These are phyloP conservation scores for Mastomys natalensis DNA, from an alignment of 2,113 vertebrate genomes.

Conservation along the genomic window DNA sequence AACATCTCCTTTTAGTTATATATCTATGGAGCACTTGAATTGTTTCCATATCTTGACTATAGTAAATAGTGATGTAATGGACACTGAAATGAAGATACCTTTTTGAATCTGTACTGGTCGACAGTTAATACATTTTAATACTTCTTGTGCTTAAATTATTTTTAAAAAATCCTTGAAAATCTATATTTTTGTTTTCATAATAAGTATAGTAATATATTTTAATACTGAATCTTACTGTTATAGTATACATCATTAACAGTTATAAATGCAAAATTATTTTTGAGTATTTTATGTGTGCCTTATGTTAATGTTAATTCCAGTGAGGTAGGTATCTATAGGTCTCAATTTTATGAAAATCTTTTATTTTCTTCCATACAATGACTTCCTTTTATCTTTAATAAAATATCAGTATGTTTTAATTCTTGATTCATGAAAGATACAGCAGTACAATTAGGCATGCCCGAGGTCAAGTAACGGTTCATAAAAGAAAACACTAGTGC, in stretches of 20 bases:
- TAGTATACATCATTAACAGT: not conserved
- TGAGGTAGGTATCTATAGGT: not conserved
- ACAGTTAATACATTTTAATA: not conserved
- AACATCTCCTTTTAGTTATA: not conserved
- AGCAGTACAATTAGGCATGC: not conserved
- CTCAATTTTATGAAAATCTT: not conserved
- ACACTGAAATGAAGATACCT: not conserved
- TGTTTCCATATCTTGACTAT: not conserved
- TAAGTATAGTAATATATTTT: not conserved
- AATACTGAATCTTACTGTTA: not conserved
- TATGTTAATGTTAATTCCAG: not conserved
- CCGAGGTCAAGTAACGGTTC: not conserved
- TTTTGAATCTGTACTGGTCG: not conserved
- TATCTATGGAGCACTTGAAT: not conserved
- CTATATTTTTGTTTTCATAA: slow-evolving; percentile 6
- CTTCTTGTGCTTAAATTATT: not conserved
- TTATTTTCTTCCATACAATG: not conserved
- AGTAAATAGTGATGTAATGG: not conserved
- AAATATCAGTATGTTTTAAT: not conserved
- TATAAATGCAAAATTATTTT: slow-evolving; percentile 14
- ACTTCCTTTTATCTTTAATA: slow-evolving; percentile 8
- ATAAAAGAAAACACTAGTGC: not conserved
- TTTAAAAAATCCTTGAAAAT: not conserved
- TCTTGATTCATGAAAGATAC: not conserved
- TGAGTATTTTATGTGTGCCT: not conserved